Evolutionary conservation across 2,888 invertebrate species (phyloP).

Genomic region (Aromia moschata): DNA sequence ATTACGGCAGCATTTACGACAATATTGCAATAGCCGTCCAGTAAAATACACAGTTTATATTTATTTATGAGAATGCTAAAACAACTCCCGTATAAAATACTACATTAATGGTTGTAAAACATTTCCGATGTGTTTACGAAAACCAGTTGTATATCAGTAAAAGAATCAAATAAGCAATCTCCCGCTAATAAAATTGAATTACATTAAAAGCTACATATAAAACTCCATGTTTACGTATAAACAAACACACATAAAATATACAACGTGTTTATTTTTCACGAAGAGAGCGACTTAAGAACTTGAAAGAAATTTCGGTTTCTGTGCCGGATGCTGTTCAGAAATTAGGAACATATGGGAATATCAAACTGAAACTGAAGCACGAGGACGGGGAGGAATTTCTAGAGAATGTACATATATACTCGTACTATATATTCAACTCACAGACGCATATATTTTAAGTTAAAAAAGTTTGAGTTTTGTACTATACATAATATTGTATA

Average conservation of each 20-base stretch:
- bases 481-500: too few species aligned
- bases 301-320: not conserved
- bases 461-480: too few species aligned
- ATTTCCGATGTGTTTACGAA: slow-evolving; percentile 9
- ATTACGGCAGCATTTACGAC: slow-evolving; percentile 13
- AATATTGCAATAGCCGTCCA: slow-evolving; percentile 13
- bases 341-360: not conserved
- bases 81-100: slow-evolving; percentile 14
- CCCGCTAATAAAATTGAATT: slow-evolving; percentile 9
- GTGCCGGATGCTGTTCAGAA: slow-evolving; percentile 1
- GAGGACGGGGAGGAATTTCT: too few species aligned
- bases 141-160: slow-evolving; percentile 7
- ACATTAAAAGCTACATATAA: slow-evolving; percentile 14
- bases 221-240: slow-evolving; percentile 9
- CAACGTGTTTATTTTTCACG: slow-evolving; percentile 9
- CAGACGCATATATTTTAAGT: too few species aligned
- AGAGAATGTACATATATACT: too few species aligned
- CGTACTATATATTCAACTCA: too few species aligned
- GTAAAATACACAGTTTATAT: slow-evolving; percentile 9
- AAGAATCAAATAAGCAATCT: slow-evolving; percentile 18
- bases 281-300: not conserved
- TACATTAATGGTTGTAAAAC: slow-evolving; percentile 14
- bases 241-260: slow-evolving; percentile 9
- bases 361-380: too few species aligned
- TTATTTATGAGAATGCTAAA: slow-evolving; percentile 9